Evolutionary conservation across 2,888 invertebrate species (phyloP).

Genomic region (Pocota personata): DNA sequence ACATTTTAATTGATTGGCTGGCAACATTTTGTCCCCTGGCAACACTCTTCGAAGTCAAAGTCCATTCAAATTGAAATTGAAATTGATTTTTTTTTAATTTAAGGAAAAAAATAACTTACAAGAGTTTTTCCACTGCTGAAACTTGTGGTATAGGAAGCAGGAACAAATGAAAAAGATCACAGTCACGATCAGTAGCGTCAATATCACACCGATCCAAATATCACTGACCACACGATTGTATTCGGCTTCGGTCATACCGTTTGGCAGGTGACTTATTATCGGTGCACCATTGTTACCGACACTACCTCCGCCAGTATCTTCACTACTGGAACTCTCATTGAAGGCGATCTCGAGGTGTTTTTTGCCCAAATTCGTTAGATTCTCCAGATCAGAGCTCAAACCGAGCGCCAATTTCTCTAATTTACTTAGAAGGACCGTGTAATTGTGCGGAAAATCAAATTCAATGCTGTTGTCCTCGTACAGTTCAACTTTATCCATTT

Average conservation of each 20-base stretch:
- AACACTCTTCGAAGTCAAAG: background rate
- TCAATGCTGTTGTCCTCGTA: constrained; percentile 75
- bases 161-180: constrained; percentile 87
- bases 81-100: background rate
- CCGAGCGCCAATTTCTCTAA: constrained; percentile 80
- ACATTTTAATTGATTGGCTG: constrained; percentile 23
- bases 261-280: constrained; percentile 63
- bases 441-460: constrained; percentile 79
- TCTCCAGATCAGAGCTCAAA: constrained; percentile 79
- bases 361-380: constrained; percentile 78
- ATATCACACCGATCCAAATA: constrained; percentile 86
- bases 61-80: background rate
- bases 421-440: constrained; percentile 81
- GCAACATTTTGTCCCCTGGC: background rate
- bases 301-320: constrained; percentile 10
- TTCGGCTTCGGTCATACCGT: constrained; percentile 81
- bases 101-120: constrained; percentile 83
- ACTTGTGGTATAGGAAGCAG: constrained; percentile 86
- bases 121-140: constrained; percentile 86
- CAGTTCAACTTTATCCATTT: constrained; percentile 60
- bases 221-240: constrained; percentile 85
- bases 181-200: constrained; percentile 85
- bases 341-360: constrained; percentile 79
- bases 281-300: background rate
- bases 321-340: constrained; percentile 72